Percentiles rank a stretch among this genome's conserved stretches.
Conservation (phyloP, 2,888 invertebrate genomes). For the Orthosia gothica region DNA sequence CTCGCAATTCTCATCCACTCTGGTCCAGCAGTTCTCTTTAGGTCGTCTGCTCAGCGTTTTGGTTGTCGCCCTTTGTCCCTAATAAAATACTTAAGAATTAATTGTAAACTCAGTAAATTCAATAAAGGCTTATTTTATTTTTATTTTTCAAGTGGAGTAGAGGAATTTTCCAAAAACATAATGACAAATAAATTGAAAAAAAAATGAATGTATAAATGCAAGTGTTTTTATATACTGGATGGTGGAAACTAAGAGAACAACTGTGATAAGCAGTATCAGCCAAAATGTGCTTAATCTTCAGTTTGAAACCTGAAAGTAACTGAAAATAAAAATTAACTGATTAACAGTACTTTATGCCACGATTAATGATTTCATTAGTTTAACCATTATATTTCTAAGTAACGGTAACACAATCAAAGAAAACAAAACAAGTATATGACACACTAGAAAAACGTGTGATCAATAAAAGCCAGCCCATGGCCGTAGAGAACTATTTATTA, state of each 20-base stretch:
- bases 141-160: too few species aligned
- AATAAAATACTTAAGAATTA: too few species aligned
- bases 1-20: too few species aligned
- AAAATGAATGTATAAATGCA: neutral
- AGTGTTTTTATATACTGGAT: neutral
- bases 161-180: too few species aligned
- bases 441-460: constrained; percentile 50
- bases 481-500: constrained; percentile 65
- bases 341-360: neutral
- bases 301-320: neutral
- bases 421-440: constrained; percentile 25
- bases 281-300: neutral
- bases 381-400: neutral
- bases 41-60: too few species aligned
- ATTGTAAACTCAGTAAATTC: too few species aligned
- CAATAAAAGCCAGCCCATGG: constrained; percentile 48
- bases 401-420: constrained; percentile 27
- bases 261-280: neutral
- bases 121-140: too few species aligned
- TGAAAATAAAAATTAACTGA: neutral
- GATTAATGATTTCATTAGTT: neutral
- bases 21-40: too few species aligned
- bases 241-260: neutral
- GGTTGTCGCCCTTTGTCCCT: too few species aligned
- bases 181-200: too few species aligned